Conservation (phyloP, 2,888 invertebrate genomes). For the Apamea crenata region DNA sequence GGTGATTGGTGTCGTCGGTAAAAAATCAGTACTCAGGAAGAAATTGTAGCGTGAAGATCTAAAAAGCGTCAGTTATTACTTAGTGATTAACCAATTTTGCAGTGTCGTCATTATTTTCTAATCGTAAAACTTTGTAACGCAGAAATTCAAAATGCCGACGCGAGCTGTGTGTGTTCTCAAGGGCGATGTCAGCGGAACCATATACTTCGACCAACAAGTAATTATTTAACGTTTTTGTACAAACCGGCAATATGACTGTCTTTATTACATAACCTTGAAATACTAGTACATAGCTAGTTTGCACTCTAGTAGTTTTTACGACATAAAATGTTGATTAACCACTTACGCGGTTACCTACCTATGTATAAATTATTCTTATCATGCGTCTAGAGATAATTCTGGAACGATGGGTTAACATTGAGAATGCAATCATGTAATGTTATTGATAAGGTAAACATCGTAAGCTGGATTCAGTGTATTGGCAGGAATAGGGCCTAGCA, state of each 20-base stretch:
- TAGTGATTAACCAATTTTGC: neutral
- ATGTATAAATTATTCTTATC: slow-evolving; percentile 30
- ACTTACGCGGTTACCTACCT: slow-evolving; percentile 2
- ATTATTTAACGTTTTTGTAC: slow-evolving; percentile 17
- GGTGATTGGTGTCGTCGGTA: too few species aligned
- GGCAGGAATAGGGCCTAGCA: neutral
- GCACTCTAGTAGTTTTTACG: neutral
- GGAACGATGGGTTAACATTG: slow-evolving; percentile 33
- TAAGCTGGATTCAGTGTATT: neutral
- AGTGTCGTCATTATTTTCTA: slow-evolving; percentile 2
- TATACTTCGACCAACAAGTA: slow-evolving; percentile 95
- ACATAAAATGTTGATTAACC: neutral
- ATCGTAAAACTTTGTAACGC: neutral
- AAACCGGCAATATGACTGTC: neutral
- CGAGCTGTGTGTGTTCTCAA: slow-evolving; percentile 97
- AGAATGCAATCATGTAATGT: slow-evolving; percentile 4
- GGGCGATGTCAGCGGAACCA: slow-evolving; percentile 95
- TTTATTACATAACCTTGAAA: slow-evolving; percentile 51
- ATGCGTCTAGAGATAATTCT: slow-evolving; percentile 49
- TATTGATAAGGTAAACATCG: neutral
- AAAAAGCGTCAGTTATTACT: neutral
- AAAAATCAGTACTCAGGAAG: neutral
- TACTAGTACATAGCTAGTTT: neutral
- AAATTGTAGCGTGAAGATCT: slow-evolving; percentile 35
- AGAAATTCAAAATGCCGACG: slow-evolving; percentile 85